Base-by-base conservation (phyloP, 2,113 vertebrate genomes). In the Neoarius graeffei region DNA sequence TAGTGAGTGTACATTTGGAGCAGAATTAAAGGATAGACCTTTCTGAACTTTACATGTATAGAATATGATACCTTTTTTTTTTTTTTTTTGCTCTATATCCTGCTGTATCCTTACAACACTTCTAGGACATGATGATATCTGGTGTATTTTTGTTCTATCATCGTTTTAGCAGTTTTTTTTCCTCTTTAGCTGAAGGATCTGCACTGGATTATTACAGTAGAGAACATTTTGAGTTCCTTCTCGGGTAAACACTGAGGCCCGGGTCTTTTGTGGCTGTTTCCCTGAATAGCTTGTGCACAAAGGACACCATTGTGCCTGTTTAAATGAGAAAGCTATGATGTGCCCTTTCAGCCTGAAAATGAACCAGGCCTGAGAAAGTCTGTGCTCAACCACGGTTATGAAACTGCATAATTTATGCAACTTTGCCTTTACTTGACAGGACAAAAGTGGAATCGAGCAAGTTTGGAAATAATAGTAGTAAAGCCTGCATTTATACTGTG, bases 261-360 rank as follows among this genome's bases (percentile, higher is more conserved):
- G 91, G 94, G 92, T 93, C 92, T 93, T 91, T 88, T 80, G 20
- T 87, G 8, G 27, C 14, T 11, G 13, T 71, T 67, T 73, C 94
- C 93, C 92, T 88, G 93, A 95, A 95, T 94, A 95, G 91, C 93
- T 91, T 84, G 20, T 64, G 66, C 88, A 95, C 94, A 96, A 95
- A 94, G 94, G 87, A 93, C 88, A 90, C 89, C 90, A 93, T 94
- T 95, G 93, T 93, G 93, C 88, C 87, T 84, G 88, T 92, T 94
- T 92, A 94, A 94, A 95, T 94, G 92, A 93, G 91, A 89, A 92
- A 91, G 92, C 87, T 90, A 89, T 91, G 90, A 92, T 93, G 90
- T 93, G 90, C 91, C 73, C 85, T 83, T 89, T 81, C 90, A 89
- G 86, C 87, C 90, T 86, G 87, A 89, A 93, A 93, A 94, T 93